Percentiles rank a stretch among this genome's conserved stretches.
Evolutionary conservation across 2,888 invertebrate genomes (phyloP).

Genomic region (Linyphia triangularis): DNA sequence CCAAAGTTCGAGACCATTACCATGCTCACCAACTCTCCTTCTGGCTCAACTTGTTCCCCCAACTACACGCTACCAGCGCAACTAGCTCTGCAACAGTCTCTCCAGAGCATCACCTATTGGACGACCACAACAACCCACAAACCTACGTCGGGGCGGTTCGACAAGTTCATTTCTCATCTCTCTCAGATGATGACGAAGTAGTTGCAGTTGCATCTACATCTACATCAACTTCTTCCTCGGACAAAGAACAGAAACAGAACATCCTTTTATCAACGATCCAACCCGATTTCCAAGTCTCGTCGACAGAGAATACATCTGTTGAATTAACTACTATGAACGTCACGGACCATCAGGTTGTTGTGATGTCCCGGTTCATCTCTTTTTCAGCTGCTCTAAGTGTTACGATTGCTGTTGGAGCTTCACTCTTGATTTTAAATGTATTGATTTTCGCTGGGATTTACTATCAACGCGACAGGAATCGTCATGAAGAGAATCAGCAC

Average conservation of each 20-base stretch:
- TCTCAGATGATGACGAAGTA: not conserved
- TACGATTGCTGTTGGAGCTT: constrained; percentile 87
- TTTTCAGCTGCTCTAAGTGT: constrained; percentile 94
- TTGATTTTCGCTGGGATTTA: constrained; percentile 76
- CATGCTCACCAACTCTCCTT: constrained; percentile 96
- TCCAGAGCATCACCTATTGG: constrained; percentile 82
- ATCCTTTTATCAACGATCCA: constrained; percentile 12
- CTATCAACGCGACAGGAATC: constrained; percentile 75
- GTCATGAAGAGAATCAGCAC: constrained; percentile 67
- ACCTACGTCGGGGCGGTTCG: constrained; percentile 93
- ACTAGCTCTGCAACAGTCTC: constrained; percentile 21
- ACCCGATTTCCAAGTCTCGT: not conserved
- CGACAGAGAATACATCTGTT: constrained; percentile 30
- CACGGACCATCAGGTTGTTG: constrained; percentile 73
- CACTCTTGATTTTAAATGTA: constrained; percentile 76
- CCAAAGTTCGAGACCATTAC: constrained; percentile 94
- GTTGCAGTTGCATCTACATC: not conserved
- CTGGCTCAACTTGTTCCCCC: constrained; percentile 96
- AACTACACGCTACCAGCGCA: constrained; percentile 82
- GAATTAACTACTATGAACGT: constrained; percentile 79
- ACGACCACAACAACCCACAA: constrained; percentile 90
- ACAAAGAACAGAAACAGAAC: not conserved
- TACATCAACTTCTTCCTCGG: not conserved
- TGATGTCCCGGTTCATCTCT: constrained; percentile 80
- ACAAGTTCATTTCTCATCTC: constrained; percentile 78